Conservation (phyloP, 1,140 invertebrate species). For the Drosophila arizonae region DNA sequence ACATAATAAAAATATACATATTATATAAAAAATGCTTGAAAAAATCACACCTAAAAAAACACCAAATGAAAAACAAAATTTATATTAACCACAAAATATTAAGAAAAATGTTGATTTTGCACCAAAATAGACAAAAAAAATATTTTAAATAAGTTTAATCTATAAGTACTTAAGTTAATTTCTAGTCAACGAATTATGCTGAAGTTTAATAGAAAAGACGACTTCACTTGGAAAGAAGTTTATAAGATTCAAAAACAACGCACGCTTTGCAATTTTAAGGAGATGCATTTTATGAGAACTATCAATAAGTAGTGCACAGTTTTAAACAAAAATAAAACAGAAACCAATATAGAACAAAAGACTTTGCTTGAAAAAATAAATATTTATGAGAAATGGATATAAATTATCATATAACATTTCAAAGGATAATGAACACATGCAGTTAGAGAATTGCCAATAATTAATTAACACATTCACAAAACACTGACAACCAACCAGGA, state of each 20-base stretch:
- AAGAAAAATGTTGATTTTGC: slow-evolving; percentile 51
- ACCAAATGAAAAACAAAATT: slow-evolving; percentile 45
- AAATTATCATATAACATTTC: slow-evolving; percentile 29
- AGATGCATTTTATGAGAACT: slow-evolving; percentile 62
- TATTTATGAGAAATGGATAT: slow-evolving; percentile 45
- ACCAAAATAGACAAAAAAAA: slow-evolving; percentile 43
- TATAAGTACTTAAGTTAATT: slow-evolving; percentile 77
- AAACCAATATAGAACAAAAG: slow-evolving; percentile 70
- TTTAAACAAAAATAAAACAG: slow-evolving; percentile 56
- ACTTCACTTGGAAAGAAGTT: slow-evolving; percentile 21
- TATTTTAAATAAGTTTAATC: slow-evolving; percentile 41
- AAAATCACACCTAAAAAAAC: slow-evolving; percentile 24
- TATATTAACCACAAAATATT: slow-evolving; percentile 53
- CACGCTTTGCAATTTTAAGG: slow-evolving; percentile 70
- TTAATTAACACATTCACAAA: slow-evolving; percentile 47
- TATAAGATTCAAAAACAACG: slow-evolving; percentile 24
- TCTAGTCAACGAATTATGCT: slow-evolving; percentile 80
- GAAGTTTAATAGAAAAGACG: slow-evolving; percentile 59
- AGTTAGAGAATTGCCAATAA: slow-evolving; percentile 81
- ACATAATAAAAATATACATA: background rate
- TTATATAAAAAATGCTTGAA: slow-evolving; percentile 39
- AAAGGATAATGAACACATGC: slow-evolving; percentile 57
- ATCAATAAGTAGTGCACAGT: slow-evolving; percentile 66
- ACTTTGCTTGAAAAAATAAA: slow-evolving; percentile 67
- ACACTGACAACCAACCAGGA: slow-evolving; percentile 40